A percentile compares a stretch with the other conserved stretches of the same genome.
These are phyloP conservation scores for Centrocercus urophasianus DNA, from an alignment of 2,113 vertebrate genomes.

Conservation along the genomic window DNA sequence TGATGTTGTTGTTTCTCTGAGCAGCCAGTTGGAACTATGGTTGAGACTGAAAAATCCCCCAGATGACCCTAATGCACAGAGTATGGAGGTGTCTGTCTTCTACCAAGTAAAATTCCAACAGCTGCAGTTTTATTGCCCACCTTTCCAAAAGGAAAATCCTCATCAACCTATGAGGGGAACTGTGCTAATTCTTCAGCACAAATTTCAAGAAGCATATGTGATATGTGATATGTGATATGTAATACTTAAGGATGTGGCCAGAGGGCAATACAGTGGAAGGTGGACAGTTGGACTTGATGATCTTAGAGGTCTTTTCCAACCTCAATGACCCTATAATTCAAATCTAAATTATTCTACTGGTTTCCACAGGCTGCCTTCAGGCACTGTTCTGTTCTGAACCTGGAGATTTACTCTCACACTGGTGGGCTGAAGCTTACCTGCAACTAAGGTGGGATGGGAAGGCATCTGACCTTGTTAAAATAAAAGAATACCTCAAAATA, in stretches of 20 bases:
- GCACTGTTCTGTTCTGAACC: background rate
- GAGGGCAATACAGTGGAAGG: too few species aligned
- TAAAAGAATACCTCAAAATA: background rate
- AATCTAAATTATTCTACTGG: background rate
- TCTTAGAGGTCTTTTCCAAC: too few species aligned
- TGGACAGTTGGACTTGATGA: too few species aligned
- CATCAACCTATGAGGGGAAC: background rate
- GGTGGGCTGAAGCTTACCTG: background rate
- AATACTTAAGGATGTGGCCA: too few species aligned
- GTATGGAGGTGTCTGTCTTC: background rate
- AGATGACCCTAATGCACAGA: background rate
- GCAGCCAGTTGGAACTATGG: rapidly evolving
- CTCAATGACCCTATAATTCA: too few species aligned
- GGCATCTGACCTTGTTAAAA: background rate
- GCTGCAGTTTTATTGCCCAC: background rate
- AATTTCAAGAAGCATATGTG: too few species aligned
- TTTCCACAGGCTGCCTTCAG: background rate
- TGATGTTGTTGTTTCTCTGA: background rate
- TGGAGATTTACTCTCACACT: rapidly evolving
- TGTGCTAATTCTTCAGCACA: background rate
- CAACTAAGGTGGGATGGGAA: background rate
- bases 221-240: too few species aligned
- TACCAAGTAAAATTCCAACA: background rate
- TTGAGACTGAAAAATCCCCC: background rate
- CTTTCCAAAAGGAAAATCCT: background rate